Evolutionary conservation across 2,888 invertebrate species (phyloP).

Genomic region (Pteria penguin): DNA sequence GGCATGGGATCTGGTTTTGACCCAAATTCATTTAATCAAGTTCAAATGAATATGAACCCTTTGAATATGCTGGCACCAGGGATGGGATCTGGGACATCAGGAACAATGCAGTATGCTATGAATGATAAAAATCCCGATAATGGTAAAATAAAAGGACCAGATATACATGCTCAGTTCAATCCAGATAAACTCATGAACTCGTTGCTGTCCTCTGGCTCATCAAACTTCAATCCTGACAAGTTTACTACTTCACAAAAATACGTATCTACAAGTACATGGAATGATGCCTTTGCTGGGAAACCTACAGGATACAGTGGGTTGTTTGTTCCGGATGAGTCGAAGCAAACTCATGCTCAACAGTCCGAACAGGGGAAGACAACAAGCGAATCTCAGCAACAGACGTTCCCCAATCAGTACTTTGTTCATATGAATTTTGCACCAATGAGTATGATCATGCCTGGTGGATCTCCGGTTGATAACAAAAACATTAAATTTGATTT

Average conservation of each 20-base stretch:
- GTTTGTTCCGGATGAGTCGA: background rate
- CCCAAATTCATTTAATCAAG: background rate
- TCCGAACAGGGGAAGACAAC: background rate
- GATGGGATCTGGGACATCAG: background rate
- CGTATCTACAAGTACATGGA: constrained; percentile 14
- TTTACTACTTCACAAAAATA: constrained; percentile 25
- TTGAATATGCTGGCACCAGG: constrained; percentile 25
- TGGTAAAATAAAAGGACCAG: background rate
- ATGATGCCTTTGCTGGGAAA: background rate
- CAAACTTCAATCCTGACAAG: constrained; percentile 13
- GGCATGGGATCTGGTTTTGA: background rate
- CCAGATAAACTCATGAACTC: constrained; percentile 34
- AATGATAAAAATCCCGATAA: background rate
- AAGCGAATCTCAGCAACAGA: background rate
- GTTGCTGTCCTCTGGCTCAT: constrained; percentile 10
- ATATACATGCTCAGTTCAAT: constrained; percentile 15
- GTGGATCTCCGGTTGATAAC: background rate
- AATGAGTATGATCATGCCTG: constrained; percentile 16
- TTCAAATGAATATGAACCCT: constrained; percentile 29
- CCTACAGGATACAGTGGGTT: constrained; percentile 7
- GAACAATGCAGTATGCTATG: background rate
- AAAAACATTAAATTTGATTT: constrained; percentile 7
- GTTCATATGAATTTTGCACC: constrained; percentile 33
- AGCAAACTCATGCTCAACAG: background rate
- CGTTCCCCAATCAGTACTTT: background rate